These are phyloP conservation scores for Sylvia atricapilla DNA, from an alignment of 2,113 vertebrate genomes.

Conservation along the genomic window DNA sequence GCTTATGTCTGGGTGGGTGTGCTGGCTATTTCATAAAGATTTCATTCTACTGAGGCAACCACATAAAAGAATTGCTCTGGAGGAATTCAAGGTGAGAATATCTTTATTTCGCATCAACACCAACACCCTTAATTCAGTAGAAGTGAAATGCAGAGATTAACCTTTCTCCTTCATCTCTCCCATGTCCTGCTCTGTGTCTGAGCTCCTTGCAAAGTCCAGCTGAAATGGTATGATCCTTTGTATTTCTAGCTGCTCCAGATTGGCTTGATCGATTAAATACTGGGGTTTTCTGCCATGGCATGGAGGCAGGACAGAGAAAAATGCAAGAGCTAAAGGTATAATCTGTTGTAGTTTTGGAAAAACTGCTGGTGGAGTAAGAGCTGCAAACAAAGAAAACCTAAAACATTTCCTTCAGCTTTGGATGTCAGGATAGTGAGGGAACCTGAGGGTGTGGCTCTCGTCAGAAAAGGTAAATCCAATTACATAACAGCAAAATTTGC, in stretches of 20 bases:
- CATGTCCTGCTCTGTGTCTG: neutral
- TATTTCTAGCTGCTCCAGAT: neutral
- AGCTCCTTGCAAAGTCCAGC: neutral
- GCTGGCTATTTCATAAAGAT: conserved; percentile 44
- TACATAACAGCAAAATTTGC: neutral
- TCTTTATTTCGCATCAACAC: conserved; percentile 25
- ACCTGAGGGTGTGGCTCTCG: neutral
- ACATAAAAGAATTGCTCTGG: conserved; percentile 51
- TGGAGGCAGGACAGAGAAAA: neutral
- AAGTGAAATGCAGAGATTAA: neutral
- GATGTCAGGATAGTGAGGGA: neutral
- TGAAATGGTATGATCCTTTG: neutral
- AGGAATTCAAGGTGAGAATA: conserved; percentile 57
- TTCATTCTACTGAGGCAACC: conserved; percentile 29
- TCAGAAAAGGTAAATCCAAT: neutral
- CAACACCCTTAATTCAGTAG: neutral
- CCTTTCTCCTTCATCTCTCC: neutral
- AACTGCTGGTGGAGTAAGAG: neutral
- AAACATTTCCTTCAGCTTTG: neutral
- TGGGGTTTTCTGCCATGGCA: neutral
- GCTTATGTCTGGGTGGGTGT: conserved; percentile 53
- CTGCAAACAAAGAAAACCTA: neutral
- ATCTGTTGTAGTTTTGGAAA: neutral
- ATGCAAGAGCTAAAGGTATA: neutral
- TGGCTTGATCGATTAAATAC: neutral